Evolutionary conservation across 2,888 invertebrate species (phyloP).

Genomic region (Melanotus villosus): DNA sequence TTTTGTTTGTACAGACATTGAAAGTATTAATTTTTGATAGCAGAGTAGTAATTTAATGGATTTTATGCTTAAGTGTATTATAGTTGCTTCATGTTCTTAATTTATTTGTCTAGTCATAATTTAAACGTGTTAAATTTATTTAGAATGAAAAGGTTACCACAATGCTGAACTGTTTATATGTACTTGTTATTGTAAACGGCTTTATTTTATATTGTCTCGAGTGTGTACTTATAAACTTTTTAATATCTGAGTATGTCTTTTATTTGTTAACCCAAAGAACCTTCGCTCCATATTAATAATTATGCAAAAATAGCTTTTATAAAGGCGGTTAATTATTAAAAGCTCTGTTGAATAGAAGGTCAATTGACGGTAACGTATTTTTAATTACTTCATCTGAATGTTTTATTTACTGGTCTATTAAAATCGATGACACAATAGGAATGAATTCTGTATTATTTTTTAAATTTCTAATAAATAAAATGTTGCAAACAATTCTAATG

Average conservation of each 20-base stretch:
- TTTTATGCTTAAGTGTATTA: constrained; percentile 22
- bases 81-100: constrained; percentile 16
- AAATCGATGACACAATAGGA: too few relatives aligned
- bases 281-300: too few relatives aligned
- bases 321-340: too few relatives aligned
- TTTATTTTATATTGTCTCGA: constrained; percentile 14
- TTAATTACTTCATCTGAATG: too few relatives aligned
- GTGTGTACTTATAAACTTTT: constrained; percentile 14
- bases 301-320: too few relatives aligned
- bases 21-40: constrained; percentile 33
- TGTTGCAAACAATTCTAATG: too few relatives aligned
- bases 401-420: too few relatives aligned
- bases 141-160: constrained; percentile 8
- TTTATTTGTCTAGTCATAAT: constrained; percentile 38
- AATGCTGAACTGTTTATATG: neutral
- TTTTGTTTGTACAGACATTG: constrained; percentile 21
- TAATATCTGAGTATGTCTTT: neutral
- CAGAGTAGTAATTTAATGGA: constrained; percentile 33
- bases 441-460: too few relatives aligned
- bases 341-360: too few relatives aligned
- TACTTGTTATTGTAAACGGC: constrained; percentile 12
- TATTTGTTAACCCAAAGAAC: neutral
- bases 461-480: too few relatives aligned
- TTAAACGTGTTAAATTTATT: constrained; percentile 7
- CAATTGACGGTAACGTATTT: too few relatives aligned